These are phyloP conservation scores for Diplodus puntazzo DNA, from an alignment of 2,797 vertebrate genomes.

Conservation along the genomic window DNA sequence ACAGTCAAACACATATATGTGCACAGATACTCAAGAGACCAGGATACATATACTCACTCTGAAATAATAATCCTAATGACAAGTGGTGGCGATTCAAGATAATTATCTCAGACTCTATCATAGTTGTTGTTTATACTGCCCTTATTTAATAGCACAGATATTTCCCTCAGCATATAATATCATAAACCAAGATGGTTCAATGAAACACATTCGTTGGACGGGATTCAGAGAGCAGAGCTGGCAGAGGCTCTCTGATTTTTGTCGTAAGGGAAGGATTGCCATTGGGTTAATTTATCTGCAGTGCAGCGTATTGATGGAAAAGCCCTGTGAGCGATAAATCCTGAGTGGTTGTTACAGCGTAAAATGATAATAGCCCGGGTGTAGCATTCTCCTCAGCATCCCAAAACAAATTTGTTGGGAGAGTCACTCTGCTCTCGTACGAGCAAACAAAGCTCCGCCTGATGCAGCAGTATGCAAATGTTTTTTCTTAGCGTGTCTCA, in stretches of 20 bases:
- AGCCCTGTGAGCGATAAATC: constrained; percentile 75
- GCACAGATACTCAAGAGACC: neutral
- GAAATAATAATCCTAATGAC: constrained; percentile 32
- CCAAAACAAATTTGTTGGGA: constrained; percentile 68
- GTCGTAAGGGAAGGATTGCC: constrained; percentile 54
- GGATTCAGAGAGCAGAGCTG: constrained; percentile 60
- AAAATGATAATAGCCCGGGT: constrained; percentile 73
- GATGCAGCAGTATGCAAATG: constrained; percentile 79
- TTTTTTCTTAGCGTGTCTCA: constrained; percentile 34
- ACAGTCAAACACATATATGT: constrained; percentile 1
- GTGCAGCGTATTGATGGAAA: constrained; percentile 78
- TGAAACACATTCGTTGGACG: constrained; percentile 47
- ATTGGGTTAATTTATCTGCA: constrained; percentile 80
- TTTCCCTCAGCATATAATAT: constrained; percentile 17
- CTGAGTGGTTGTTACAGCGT: constrained; percentile 74
- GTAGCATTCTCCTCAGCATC: constrained; percentile 64
- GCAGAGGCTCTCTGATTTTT: constrained; percentile 50
- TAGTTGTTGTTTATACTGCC: constrained; percentile 33
- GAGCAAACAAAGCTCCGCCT: constrained; percentile 62
- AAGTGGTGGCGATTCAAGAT: constrained; percentile 27
- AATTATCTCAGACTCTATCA: constrained; percentile 16
- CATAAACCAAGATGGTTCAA: constrained; percentile 38
- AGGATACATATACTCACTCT: neutral
- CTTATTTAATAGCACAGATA: constrained; percentile 26
- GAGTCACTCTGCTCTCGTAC: constrained; percentile 50